These are phyloP conservation scores for Cryptocephalus moraei DNA, from an alignment of 2,888 invertebrate species.

Conservation along the genomic window DNA sequence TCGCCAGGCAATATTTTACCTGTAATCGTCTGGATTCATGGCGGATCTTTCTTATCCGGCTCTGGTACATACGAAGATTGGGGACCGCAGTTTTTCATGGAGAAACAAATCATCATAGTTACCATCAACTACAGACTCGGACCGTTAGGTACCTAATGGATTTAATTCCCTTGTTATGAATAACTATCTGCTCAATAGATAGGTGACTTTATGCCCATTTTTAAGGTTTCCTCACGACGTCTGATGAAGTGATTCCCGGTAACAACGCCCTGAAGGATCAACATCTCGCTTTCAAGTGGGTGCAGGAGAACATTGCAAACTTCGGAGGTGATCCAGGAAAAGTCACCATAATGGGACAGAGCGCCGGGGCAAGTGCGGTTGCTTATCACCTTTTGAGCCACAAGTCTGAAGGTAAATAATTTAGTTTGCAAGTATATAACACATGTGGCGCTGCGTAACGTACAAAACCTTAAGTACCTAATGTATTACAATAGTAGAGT, in stretches of 20 bases:
- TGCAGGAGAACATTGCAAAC: constrained; percentile 49
- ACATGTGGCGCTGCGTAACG: too few relatives aligned
- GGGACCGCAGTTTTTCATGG: constrained; percentile 52
- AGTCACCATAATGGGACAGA: constrained; percentile 53
- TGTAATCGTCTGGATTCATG: constrained; percentile 56
- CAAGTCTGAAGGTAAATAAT: background rate
- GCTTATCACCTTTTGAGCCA: background rate
- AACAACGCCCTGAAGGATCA: constrained; percentile 62
- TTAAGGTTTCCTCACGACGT: constrained; percentile 34
- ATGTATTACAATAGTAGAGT: too few relatives aligned
- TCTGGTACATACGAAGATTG: constrained; percentile 45
- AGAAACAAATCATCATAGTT: constrained; percentile 52
- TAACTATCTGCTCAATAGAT: too few relatives aligned
- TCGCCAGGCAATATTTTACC: constrained; percentile 28
- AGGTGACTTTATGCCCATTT: too few relatives aligned
- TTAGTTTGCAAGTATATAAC: background rate
- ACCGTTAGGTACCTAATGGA: constrained; percentile 29
- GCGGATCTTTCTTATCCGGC: constrained; percentile 50
- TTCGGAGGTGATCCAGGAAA: constrained; percentile 56
- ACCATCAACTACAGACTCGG: constrained; percentile 53
- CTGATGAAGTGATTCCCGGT: constrained; percentile 52
- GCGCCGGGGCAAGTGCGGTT: constrained; percentile 31
- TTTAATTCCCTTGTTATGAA: too few relatives aligned
- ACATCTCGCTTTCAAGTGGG: constrained; percentile 53
- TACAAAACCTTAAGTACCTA: too few relatives aligned